Percentiles rank a stretch among this genome's conserved stretches.
Conservation (phyloP, 2,113 vertebrate species). For the Pseudopipra pipra region DNA sequence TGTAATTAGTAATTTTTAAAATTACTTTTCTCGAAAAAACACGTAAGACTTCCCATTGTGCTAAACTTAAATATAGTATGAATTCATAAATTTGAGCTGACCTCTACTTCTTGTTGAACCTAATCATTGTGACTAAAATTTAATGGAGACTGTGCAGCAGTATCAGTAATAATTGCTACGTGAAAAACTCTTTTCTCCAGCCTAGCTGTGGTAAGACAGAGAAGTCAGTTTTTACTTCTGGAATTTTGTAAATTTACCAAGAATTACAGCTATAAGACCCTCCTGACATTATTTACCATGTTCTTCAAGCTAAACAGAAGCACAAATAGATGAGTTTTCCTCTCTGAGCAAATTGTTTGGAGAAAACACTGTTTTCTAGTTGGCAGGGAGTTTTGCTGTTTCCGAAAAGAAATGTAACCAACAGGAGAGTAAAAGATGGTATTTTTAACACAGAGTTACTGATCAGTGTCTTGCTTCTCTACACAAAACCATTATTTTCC, state of each 20-base stretch:
- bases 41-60: neutral
- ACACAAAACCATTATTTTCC: neutral
- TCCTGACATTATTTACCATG: neutral
- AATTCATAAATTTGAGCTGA: constrained; percentile 19
- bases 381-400: neutral
- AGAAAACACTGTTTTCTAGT: neutral
- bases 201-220: neutral
- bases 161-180: neutral
- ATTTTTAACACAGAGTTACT: neutral
- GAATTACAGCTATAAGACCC: neutral
- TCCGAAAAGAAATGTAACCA: neutral
- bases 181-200: neutral
- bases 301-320: neutral
- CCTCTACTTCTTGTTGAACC: neutral
- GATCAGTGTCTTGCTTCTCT: neutral
- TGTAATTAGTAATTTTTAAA: constrained; percentile 61
- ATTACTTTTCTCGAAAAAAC: constrained; percentile 36
- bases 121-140: neutral
- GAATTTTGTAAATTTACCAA: neutral
- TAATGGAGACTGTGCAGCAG: neutral
- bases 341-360: neutral
- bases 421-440: neutral
- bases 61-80: constrained; percentile 28
- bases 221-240: neutral
- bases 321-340: neutral